Evolutionary conservation across 2,888 invertebrate species (phyloP), one percentile per base, ranked within the genome.

Genomic region (Chrysodeixis includens): DNA sequence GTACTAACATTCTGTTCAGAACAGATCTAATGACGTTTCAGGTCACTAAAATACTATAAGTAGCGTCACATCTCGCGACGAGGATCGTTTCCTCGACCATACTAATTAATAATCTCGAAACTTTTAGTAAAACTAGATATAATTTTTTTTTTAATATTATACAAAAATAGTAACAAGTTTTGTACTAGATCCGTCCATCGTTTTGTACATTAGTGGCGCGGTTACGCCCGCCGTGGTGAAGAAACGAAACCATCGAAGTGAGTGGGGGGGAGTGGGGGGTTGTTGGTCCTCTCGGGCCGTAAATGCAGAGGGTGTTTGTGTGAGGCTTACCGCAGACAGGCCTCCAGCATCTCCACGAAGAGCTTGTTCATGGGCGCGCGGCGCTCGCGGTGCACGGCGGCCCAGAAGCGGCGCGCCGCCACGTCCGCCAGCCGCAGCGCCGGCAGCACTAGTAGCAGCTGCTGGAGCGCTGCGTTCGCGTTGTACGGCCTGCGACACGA

Each of bases 311-410:
- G 44, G 58, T 12, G 57, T 30, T 35, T 68, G 22, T 30, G 26
- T n/a, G 40, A 7, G 1, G 81, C 79, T 86, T 96, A 96, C 95
- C 96, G 96, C 78, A 96, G 92, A 73, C 96, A 96, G 1, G 98
- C 97, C 91, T 99, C 99, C 69, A 99, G 96, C 99, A 99, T 99
- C 95, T 99, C 99, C 56, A 98, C 96, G 94, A 99, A 99, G 61
- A 99, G 96, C 93, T 99, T 99, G 95, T 99, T 99, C 98, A 99
- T 98, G 80, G 97, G 97, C 69, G 98, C 98, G 88, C 97, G 97
- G 6, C 98, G 98, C 77, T 98, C 98, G 86, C 97, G 97, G 86
- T 98, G 98, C 58, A 99, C 97, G 81, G 95, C 96, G 52, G 97
- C 96, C 99, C 99, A 99, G 94, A 98, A 99, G 83, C 97, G 97